Base-by-base conservation (phyloP, 2,113 vertebrate genomes). In the Gobius niger region DNA sequence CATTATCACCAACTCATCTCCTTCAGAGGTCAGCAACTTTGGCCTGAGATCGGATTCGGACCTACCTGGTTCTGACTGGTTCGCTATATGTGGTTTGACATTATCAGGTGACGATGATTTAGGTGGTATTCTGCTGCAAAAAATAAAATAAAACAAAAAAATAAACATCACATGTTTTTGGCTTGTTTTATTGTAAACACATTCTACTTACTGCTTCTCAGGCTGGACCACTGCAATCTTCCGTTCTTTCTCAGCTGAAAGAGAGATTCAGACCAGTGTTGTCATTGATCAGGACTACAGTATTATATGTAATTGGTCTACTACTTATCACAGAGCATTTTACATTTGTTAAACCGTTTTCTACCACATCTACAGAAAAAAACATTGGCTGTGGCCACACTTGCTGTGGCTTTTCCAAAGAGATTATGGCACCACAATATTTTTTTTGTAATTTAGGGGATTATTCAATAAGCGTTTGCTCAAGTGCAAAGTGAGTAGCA, bases 221-320 rank as follows among this genome's bases (percentile, higher is more conserved):
- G 97, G 96, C 63, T 98, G 96, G 85, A 96, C 95, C 59, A 97
- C 95, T 49, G 96, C 96, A 65, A 97, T 92, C 91, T 95, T 98
- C 82, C 92, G 95, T 83, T 96, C 94, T 77, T 94, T 96, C 82
- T 94, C 93, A 67, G 94, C 97, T 99, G 80, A 65, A 89, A 84
- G 68, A 81, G 74, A 70, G 77, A 61, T 2, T 59, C 3, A 68
- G 40, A 70, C 16, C n/a, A 65, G 24, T 19, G 9, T 18, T 18
- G 16, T 53, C 8, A 53, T 4, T 47, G n/a, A n/a, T n/a, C n/a
- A n/a, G n/a, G n/a, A n/a, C n/a, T n/a, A n/a, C n/a, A n/a, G n/a
- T n/a, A n/a, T n/a, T n/a, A n/a, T n/a, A n/a, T n/a, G n/a, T n/a
- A n/a, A n/a, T n/a, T n/a, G n/a, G n/a, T n/a, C n/a, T n/a, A n/a